A percentile compares a stretch with the other conserved stretches of the same genome.
These are phyloP conservation scores for Ataeniobius toweri DNA, from an alignment of 2,797 vertebrate genomes.

Conservation along the genomic window DNA sequence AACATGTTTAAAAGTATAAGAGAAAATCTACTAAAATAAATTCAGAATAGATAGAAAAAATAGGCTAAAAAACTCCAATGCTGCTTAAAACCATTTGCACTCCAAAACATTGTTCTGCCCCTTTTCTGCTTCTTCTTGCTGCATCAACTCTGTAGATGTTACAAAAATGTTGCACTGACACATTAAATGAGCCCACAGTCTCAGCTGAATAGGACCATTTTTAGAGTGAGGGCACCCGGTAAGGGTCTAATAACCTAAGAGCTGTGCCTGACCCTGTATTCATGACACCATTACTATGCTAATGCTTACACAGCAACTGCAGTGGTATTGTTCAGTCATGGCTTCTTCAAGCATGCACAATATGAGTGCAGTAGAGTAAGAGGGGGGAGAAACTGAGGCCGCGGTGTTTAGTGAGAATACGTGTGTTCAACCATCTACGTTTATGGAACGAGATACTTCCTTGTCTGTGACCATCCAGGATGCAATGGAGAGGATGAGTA, in stretches of 20 bases:
- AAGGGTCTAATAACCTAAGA: conserved; percentile 64
- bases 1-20: too few species aligned
- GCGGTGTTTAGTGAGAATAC: conserved; percentile 41
- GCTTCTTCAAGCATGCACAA: conserved; percentile 38
- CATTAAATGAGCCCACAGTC: conserved; percentile 30
- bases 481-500: conserved; percentile 70
- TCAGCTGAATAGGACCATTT: conserved; percentile 42
- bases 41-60: too few species aligned
- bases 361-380: conserved; percentile 35
- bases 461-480: conserved; percentile 52
- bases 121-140: conserved; percentile 14
- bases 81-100: conserved; percentile 1
- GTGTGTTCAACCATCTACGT: conserved; percentile 32
- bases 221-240: conserved; percentile 55
- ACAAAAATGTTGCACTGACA: conserved; percentile 26
- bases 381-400: conserved; percentile 3
- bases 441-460: conserved; percentile 69
- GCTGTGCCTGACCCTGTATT: conserved; percentile 53
- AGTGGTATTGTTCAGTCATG: conserved; percentile 50
- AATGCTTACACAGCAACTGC: conserved; percentile 72
- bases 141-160: conserved; percentile 30
- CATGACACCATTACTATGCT: conserved; percentile 71
- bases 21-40: too few species aligned
- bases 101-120: neutral
- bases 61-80: neutral